A percentile compares a stretch with the other conserved stretches of the same genome.
Conservation (phyloP, 2,113 vertebrate genomes). For the Ifrita kowaldi region DNA sequence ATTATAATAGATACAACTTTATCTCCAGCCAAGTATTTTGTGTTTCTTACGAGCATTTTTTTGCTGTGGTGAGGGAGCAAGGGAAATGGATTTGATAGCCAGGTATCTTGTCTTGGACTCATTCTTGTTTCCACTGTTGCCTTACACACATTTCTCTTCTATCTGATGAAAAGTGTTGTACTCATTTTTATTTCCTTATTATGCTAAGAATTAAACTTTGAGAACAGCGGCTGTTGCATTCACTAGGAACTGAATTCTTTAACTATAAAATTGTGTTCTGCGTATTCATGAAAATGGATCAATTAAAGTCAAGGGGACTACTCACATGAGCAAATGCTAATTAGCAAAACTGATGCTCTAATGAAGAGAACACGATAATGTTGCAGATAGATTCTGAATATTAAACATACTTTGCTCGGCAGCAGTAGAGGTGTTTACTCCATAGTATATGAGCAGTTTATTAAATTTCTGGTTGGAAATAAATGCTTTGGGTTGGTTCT, state of each 20-base stretch:
- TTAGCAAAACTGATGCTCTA: constrained; percentile 55
- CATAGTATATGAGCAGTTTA: constrained; percentile 23
- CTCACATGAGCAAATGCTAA: constrained; percentile 61
- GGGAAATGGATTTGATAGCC: background rate
- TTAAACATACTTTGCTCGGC: constrained; percentile 3
- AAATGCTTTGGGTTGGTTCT: constrained; percentile 36
- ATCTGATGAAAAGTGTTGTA: constrained; percentile 18
- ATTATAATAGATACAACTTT: background rate
- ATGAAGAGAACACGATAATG: constrained; percentile 57
- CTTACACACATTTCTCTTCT: background rate
- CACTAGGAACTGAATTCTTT: constrained; percentile 17
- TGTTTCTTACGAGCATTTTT: background rate
- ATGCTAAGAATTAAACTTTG: constrained; percentile 20
- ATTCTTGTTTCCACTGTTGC: background rate
- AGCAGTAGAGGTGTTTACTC: constrained; percentile 37
- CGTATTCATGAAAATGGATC: constrained; percentile 57
- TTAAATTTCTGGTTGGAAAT: constrained; percentile 44
- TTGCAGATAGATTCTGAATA: constrained; percentile 51
- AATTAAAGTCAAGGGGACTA: constrained; percentile 62
- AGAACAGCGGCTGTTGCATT: background rate
- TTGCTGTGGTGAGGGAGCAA: background rate
- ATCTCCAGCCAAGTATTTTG: background rate
- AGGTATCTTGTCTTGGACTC: background rate
- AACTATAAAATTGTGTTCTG: constrained; percentile 47
- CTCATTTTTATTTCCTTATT: constrained; percentile 41